Conservation (phyloP, 2,113 vertebrate genomes). For the Piprites chloris region DNA sequence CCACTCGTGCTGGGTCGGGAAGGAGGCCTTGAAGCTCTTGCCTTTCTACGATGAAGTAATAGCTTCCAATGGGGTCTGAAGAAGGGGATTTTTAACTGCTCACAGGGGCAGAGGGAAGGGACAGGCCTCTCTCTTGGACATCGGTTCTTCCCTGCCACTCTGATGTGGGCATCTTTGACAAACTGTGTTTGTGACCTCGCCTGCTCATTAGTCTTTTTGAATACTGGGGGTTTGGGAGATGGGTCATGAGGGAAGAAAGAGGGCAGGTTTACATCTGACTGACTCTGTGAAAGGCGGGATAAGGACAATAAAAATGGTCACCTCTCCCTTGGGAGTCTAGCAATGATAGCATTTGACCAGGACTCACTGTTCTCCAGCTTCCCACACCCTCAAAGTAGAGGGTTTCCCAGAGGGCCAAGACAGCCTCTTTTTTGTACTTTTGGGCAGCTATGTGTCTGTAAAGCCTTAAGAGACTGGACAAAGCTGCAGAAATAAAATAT, state of each 20-base stretch:
- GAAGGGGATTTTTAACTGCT: not conserved
- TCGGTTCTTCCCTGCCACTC: not conserved
- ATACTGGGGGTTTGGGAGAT: not conserved
- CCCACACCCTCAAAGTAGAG: no score
- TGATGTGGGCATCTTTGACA: not conserved
- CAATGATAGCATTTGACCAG: rapidly evolving
- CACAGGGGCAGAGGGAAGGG: rapidly evolving
- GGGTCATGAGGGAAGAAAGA: not conserved
- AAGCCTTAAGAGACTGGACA: not conserved
- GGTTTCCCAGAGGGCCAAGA: not conserved
- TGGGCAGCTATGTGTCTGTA: not conserved
- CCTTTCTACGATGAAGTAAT: no score
- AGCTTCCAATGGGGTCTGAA: not conserved
- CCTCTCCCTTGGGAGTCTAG: not conserved
- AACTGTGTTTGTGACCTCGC: not conserved
- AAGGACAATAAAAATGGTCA: rapidly evolving
- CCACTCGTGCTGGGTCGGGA: not conserved
- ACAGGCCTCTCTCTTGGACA: rapidly evolving
- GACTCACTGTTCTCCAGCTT: not conserved
- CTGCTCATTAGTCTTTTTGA: not conserved
- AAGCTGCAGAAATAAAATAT: not conserved
- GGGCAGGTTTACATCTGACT: rapidly evolving
- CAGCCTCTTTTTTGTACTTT: not conserved
- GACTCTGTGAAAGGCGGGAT: not conserved
- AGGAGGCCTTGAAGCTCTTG: not conserved